Evolutionary conservation across 1,140 invertebrate species (phyloP).

Genomic region (Drosophila rhopaloa): DNA sequence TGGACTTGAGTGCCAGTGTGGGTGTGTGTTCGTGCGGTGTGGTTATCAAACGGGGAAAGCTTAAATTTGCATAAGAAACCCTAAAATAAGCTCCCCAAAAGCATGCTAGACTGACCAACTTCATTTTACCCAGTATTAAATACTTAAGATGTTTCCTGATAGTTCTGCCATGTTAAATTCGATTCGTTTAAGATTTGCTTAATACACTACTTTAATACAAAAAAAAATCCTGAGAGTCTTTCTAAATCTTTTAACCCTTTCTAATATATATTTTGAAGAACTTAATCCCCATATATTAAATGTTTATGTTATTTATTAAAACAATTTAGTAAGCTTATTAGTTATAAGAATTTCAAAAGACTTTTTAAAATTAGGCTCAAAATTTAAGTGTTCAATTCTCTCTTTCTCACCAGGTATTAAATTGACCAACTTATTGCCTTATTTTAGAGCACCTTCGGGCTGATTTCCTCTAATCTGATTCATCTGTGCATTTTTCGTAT

Average conservation of each 20-base stretch:
- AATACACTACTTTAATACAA: too few relatives aligned
- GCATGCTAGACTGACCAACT: background rate
- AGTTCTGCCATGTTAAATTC: too few relatives aligned
- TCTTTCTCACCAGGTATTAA: background rate
- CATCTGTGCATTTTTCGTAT: background rate
- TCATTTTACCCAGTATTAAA: background rate
- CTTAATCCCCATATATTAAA: too few relatives aligned
- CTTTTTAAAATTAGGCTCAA: background rate
- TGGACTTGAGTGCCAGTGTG: conserved; percentile 1
- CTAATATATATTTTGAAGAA: too few relatives aligned
- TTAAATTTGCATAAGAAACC: conserved; percentile 30
- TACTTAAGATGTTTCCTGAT: background rate
- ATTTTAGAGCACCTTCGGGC: background rate
- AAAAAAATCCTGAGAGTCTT: too few relatives aligned
- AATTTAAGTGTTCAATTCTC: background rate
- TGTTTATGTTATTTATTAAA: too few relatives aligned
- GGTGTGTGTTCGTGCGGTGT: conserved; percentile 5
- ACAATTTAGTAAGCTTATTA: too few relatives aligned
- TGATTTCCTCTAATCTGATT: conserved; percentile 11
- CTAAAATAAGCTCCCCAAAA: conserved; percentile 1
- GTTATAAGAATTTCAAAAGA: too few relatives aligned
- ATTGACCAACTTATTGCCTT: background rate
- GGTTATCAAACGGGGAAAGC: conserved; percentile 4
- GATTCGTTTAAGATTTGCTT: too few relatives aligned
- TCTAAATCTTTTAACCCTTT: too few relatives aligned